Conservation (phyloP, 2,113 vertebrate species). For the Thryonomys swinderianus region DNA sequence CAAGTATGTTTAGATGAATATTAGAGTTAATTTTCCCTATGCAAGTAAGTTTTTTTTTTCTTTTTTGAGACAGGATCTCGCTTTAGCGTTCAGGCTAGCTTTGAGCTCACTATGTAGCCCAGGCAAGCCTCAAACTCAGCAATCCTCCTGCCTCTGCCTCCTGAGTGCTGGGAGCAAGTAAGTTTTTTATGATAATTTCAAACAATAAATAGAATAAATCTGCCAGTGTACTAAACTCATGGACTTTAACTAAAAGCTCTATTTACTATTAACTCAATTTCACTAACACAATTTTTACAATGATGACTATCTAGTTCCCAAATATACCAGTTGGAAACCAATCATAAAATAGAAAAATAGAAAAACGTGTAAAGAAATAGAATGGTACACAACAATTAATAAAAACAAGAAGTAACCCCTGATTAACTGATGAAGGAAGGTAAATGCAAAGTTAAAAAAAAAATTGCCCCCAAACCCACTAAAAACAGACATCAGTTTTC, state of each 20-base stretch:
- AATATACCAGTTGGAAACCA: slow-evolving; percentile 12
- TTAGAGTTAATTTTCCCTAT: slow-evolving; percentile 19
- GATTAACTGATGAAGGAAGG: neutral
- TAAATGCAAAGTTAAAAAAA: neutral
- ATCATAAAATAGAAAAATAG: neutral
- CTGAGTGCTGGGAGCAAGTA: too few species aligned
- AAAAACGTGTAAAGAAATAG: neutral
- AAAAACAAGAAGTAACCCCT: neutral
- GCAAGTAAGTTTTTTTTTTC: slow-evolving; percentile 13
- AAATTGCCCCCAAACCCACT: neutral
- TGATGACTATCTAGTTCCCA: slow-evolving; percentile 41
- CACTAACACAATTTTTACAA: neutral
- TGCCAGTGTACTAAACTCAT: neutral
- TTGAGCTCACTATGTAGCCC: too few species aligned
- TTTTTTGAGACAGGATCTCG: too few species aligned
- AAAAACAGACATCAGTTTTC: neutral
- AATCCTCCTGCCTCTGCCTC: too few species aligned
- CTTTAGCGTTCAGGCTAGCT: too few species aligned
- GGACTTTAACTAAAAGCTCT: slow-evolving; percentile 10
- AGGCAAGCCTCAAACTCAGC: too few species aligned
- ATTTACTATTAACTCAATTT: slow-evolving; percentile 44
- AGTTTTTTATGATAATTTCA: slow-evolving; percentile 48
- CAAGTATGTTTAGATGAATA: slow-evolving; percentile 14
- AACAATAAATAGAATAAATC: slow-evolving; percentile 11
- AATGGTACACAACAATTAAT: neutral